Percentiles rank a stretch among this genome's conserved stretches.
These are phyloP conservation scores for Triplophysa bombifrons DNA, from an alignment of 2,797 vertebrate genomes.

Conservation along the genomic window DNA sequence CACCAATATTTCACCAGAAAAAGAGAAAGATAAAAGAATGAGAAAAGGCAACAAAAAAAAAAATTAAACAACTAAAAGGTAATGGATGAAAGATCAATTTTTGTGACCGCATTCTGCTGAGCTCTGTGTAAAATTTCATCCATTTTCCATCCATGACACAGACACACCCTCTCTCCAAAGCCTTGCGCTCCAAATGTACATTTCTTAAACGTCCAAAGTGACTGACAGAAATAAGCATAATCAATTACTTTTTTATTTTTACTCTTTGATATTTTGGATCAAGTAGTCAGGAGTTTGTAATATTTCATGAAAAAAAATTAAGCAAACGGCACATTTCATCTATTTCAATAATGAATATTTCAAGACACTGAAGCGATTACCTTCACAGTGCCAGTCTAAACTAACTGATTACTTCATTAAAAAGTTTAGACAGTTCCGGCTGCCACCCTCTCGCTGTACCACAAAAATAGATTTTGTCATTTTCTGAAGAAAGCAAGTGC, in stretches of 20 bases:
- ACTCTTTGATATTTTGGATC: background rate
- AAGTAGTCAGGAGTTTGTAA: background rate
- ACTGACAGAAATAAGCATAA: background rate
- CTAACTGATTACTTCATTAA: background rate
- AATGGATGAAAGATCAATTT: too few relatives aligned
- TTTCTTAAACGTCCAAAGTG: background rate
- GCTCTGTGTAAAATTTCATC: background rate
- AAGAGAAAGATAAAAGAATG: background rate
- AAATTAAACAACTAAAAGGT: too few relatives aligned
- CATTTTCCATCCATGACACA: background rate
- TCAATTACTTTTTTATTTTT: too few relatives aligned
- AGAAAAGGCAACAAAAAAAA: background rate
- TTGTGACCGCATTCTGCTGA: background rate
- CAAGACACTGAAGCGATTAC: background rate
- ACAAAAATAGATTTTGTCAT: background rate
- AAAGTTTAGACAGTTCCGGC: background rate
- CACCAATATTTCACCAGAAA: background rate
- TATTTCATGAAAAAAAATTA: background rate
- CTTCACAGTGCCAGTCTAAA: background rate
- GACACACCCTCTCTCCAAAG: background rate
- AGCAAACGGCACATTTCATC: background rate
- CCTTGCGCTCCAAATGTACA: background rate
- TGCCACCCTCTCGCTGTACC: background rate
- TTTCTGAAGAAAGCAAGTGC: background rate
- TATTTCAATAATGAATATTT: background rate